Evolutionary conservation across 2,113 vertebrate genomes (phyloP).

Genomic region (Thermophis baileyi): DNA sequence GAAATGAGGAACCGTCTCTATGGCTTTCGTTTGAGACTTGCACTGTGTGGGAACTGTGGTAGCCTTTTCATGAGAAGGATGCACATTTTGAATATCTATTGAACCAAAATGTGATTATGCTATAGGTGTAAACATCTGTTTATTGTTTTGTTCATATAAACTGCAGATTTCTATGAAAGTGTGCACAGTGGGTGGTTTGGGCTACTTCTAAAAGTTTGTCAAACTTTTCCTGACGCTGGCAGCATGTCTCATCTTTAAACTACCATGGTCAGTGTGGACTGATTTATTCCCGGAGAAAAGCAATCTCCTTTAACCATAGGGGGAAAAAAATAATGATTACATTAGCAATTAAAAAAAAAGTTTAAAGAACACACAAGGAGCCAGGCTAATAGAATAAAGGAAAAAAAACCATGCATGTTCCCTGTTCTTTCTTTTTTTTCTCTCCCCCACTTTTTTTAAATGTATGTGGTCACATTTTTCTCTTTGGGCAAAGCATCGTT

Average conservation of each 20-base stretch:
- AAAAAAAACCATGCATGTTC: constrained; percentile 16
- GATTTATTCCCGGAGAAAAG: not conserved
- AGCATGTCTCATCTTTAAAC: not conserved
- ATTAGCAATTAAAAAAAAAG: not conserved
- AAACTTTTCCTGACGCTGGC: not conserved
- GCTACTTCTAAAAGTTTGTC: not conserved
- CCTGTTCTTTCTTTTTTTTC: not conserved
- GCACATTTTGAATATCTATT: not conserved
- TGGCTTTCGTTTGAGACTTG: not conserved
- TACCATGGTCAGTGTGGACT: not conserved
- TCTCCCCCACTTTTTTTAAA: not conserved
- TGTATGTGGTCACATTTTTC: constrained; percentile 33
- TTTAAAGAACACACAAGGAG: constrained; percentile 3
- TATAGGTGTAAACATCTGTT: not conserved
- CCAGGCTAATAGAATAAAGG: constrained; percentile 27
- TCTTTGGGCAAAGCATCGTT: constrained; percentile 4
- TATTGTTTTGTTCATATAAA: not conserved
- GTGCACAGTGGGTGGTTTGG: not conserved
- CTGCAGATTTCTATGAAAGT: not conserved
- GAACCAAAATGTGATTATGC: not conserved
- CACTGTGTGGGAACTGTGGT: not conserved
- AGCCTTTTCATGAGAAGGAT: not conserved
- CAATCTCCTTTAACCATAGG: not conserved
- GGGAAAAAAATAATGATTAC: not conserved
- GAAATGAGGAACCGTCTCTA: not conserved